Conservation (phyloP, 2,113 vertebrate genomes). For the Orcinus orca region DNA sequence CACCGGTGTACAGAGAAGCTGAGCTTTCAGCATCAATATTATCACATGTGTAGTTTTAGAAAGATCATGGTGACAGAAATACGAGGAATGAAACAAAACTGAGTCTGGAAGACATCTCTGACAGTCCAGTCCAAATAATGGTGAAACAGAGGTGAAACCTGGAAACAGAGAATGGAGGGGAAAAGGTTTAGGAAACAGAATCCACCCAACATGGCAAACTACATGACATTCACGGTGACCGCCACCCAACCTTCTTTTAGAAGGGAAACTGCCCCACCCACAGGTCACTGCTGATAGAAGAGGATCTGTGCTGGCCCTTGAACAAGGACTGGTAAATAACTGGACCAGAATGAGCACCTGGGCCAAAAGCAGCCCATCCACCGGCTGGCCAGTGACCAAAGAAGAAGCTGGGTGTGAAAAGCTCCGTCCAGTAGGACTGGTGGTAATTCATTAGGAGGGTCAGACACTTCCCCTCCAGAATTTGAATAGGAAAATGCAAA, state of each 20-base stretch:
- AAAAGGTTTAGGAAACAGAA: neutral
- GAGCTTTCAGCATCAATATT: neutral
- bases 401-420: neutral
- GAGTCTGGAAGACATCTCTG: neutral
- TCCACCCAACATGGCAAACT: neutral
- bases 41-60: neutral
- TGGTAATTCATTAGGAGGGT: neutral
- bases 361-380: neutral
- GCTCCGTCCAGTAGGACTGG: neutral
- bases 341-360: neutral
- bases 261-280: neutral
- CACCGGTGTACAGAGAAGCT: no score
- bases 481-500: constrained; percentile 29
- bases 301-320: neutral
- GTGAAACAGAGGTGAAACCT: neutral
- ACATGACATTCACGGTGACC: neutral
- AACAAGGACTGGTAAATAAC: neutral
- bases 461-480: neutral
- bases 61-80: neutral
- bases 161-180: neutral
- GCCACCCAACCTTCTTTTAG: neutral
- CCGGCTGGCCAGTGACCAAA: neutral
- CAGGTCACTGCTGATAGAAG: neutral
- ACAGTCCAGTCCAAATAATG: neutral
- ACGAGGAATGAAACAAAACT: neutral